These are phyloP conservation scores for Trissoscelio sp. DNA, from an alignment of 2,888 invertebrate species.

Conservation along the genomic window DNA sequence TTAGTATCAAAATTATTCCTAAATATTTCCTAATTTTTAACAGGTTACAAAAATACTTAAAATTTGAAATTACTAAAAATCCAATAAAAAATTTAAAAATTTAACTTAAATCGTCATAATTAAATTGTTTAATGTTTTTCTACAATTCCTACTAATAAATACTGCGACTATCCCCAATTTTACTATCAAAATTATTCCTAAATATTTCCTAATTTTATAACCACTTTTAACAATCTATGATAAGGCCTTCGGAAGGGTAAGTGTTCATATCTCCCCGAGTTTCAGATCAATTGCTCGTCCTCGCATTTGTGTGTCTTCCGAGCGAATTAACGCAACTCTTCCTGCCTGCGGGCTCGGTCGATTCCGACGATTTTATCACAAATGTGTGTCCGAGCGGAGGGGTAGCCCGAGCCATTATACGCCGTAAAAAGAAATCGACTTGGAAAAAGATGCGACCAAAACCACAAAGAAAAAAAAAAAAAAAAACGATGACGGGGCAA, in stretches of 20 bases:
- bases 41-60: too few relatives aligned
- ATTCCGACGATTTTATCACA: slow-evolving; percentile 78
- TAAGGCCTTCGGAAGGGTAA: slow-evolving; percentile 17
- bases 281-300: slow-evolving; percentile 43
- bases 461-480: slow-evolving; percentile 19
- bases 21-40: too few relatives aligned
- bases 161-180: too few relatives aligned
- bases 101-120: too few relatives aligned
- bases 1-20: too few relatives aligned
- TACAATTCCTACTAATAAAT: too few relatives aligned
- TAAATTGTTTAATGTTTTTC: too few relatives aligned
- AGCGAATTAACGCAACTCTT: slow-evolving; percentile 78
- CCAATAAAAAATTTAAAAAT: too few relatives aligned
- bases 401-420: slow-evolving; percentile 71
- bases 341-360: slow-evolving; percentile 79
- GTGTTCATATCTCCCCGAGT: slow-evolving; percentile 48
- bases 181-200: too few relatives aligned
- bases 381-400: slow-evolving; percentile 76
- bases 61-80: too few relatives aligned
- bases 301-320: slow-evolving; percentile 66
- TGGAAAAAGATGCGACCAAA: not conserved
- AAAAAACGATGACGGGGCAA: slow-evolving; percentile 29
- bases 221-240: too few relatives aligned
- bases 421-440: slow-evolving; percentile 20
- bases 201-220: too few relatives aligned